These are phyloP conservation scores for Eilema caniola DNA, from an alignment of 2,888 invertebrate species.

Conservation along the genomic window DNA sequence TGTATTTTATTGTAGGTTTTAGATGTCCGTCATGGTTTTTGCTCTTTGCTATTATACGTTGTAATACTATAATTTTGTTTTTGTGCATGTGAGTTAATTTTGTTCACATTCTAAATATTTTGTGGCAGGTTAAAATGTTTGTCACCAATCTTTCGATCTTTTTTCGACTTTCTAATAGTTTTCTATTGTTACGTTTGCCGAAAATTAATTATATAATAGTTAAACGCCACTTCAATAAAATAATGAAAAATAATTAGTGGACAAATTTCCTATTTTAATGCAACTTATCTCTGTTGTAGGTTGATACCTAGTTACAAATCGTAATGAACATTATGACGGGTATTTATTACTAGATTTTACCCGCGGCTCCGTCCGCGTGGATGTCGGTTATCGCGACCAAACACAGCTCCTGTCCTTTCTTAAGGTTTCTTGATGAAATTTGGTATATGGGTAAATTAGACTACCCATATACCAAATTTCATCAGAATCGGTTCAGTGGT, in stretches of 20 bases:
- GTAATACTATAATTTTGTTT: conserved; percentile 67
- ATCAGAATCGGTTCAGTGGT: too few species aligned
- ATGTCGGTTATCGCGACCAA: too few species aligned
- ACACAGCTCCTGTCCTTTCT: too few species aligned
- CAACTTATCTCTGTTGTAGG: not conserved
- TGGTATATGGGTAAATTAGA: too few species aligned
- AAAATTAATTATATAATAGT: conserved; percentile 47
- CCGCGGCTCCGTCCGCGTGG: too few species aligned
- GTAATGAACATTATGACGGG: not conserved
- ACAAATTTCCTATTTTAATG: not conserved
- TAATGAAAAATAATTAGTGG: not conserved
- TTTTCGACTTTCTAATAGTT: conserved; percentile 32
- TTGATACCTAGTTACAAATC: not conserved
- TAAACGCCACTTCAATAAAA: conserved; percentile 17
- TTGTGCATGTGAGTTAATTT: conserved; percentile 75
- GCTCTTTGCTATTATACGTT: conserved; percentile 71
- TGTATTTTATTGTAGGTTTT: conserved; percentile 66
- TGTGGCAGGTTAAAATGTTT: conserved; percentile 31
- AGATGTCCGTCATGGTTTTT: conserved; percentile 78
- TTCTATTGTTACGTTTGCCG: conserved; percentile 37
- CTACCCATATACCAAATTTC: too few species aligned
- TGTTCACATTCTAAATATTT: conserved; percentile 38
- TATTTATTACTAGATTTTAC: too few species aligned
- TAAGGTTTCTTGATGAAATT: too few species aligned
- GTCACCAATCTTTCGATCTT: conserved; percentile 42